phyloP scores from a whole-genome alignment of 2,797 vertebrate genomes.

The Acestrorhynchus altus region DNA sequence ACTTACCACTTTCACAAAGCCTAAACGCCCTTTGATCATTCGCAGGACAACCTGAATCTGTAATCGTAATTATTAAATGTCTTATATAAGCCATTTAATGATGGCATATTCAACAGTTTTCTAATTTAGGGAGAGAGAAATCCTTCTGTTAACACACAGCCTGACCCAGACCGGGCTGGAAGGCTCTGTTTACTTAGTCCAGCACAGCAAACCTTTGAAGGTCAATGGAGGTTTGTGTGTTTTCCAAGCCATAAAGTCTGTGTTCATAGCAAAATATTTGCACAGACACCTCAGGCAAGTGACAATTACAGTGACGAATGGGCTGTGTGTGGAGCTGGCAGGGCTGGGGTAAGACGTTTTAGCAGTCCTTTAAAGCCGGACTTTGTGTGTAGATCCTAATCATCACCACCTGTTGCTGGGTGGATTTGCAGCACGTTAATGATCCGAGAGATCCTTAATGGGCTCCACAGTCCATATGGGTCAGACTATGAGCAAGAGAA shows the following conservation, averaged over 20 bases:
- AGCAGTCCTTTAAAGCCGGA: constrained; percentile 70
- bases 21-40: neutral
- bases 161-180: neutral
- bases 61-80: neutral
- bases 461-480: constrained; percentile 7
- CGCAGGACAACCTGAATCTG: neutral
- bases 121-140: neutral
- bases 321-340: constrained; percentile 67
- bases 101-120: neutral
- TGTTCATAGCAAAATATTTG: constrained; percentile 45
- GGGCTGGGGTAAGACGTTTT: constrained; percentile 42
- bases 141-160: neutral
- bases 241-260: constrained; percentile 42
- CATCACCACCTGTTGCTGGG: constrained; percentile 66
- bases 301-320: constrained; percentile 75
- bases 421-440: constrained; percentile 47
- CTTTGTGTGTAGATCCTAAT: constrained; percentile 71
- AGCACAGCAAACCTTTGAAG: constrained; percentile 10
- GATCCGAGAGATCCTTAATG: constrained; percentile 43
- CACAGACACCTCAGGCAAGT: constrained; percentile 66
- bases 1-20: neutral
- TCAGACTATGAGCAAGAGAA: neutral
- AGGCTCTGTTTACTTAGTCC: neutral
- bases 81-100: neutral
- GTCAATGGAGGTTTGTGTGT: constrained; percentile 33